Evolutionary conservation across 2,888 invertebrate species (phyloP).

Genomic region (Nemapogon koenigi): DNA sequence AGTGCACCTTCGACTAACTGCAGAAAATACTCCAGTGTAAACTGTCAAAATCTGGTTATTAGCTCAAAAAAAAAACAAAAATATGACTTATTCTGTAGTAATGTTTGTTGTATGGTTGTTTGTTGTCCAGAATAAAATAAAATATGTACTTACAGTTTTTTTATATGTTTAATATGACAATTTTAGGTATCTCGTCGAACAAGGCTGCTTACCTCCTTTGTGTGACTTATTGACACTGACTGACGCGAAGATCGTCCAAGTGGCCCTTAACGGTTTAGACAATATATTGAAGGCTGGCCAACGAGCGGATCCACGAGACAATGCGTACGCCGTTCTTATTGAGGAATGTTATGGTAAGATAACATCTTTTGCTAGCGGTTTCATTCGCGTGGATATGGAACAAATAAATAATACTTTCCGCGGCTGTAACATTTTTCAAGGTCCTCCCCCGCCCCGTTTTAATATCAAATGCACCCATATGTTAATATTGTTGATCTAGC

Average conservation of each 20-base stretch:
- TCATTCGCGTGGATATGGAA: no score
- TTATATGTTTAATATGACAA: no score
- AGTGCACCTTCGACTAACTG: no score
- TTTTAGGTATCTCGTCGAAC: conserved; percentile 70
- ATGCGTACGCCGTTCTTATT: conserved; percentile 88
- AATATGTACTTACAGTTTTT: conserved; percentile 6
- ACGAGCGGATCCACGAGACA: conserved; percentile 79
- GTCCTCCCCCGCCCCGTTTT: no score
- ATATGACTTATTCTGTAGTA: not conserved
- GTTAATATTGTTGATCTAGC: no score
- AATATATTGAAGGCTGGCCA: conserved; percentile 93
- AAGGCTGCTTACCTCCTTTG: conserved; percentile 90
- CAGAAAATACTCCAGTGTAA: no score
- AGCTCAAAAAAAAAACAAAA: not conserved
- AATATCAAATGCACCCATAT: no score
- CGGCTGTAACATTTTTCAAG: no score
- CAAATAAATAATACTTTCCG: no score
- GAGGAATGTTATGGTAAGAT: conserved; percentile 95
- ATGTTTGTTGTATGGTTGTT: not conserved
- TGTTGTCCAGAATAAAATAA: no score
- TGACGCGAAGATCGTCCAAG: conserved; percentile 94
- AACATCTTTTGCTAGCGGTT: no score
- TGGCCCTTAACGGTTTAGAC: conserved; percentile 94
- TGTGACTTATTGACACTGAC: conserved; percentile 93
- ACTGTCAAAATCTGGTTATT: not conserved